Base-by-base conservation (phyloP, 2,888 invertebrate genomes). In the Tethea ocularis region DNA sequence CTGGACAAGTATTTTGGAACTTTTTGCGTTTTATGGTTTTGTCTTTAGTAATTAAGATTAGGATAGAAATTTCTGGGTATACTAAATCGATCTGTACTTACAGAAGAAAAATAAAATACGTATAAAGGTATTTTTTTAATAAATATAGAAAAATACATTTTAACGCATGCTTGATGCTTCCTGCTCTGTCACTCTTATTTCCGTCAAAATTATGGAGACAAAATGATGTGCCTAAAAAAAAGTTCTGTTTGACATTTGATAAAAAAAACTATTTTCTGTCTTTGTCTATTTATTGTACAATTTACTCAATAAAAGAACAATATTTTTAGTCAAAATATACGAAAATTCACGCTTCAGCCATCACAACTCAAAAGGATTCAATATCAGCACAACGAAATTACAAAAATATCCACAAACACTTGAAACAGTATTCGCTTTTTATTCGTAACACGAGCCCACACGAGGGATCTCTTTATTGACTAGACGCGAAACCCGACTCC, bases 401-500 rank as follows among this genome's bases (percentile, higher is more conserved):
- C 55, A 59, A 57, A 52, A 57, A 52, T 46, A 52, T 57, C 55
- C 55, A 56, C 22, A 36, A 57, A 56, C 57, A 62, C 63, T 64
- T 64, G 52, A 58, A 52, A 64, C 66, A 69, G 61, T 61, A 63
- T 29, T 57, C 57, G 57, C 63, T 68, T 81, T 84, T 82, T 80
- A 86, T 84, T 83, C 83, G 67, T 61, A 79, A 80, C 86, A 82
- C 83, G 85, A 80, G 67, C 69, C 67, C 67, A 61, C 69, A 41
- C 69, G 62, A 62, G 67, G 68, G 74, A 71, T 69, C 71, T 62
- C 71, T 74, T 77, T 82, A 86, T 83, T 83, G 83, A 84, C 83
- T 84, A 82, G 75, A 76, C 69, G 64, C 64, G 86, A 75, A 83
- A 88, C 84, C 82, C 78, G 82, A 88, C 78, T 73, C 84, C 74